Evolutionary conservation across 2,888 invertebrate species (phyloP).

Genomic region (Hypselothyrea guttata): DNA sequence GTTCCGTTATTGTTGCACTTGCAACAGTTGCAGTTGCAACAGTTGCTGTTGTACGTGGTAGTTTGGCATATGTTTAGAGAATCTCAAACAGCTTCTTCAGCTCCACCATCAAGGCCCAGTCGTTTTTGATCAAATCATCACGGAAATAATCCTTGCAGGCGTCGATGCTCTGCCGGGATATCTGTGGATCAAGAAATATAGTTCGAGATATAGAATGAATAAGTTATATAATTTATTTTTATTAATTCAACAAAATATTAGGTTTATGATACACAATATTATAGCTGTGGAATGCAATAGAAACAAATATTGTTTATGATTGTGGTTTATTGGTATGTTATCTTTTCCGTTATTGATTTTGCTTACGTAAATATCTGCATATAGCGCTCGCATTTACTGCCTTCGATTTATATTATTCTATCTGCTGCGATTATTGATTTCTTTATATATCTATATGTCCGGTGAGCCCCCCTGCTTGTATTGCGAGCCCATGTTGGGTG

Average conservation of each 20-base stretch:
- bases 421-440: too few relatives aligned
- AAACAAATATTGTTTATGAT: too few relatives aligned
- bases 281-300: too few relatives aligned
- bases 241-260: not conserved
- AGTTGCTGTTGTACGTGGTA: slow-evolving; percentile 23
- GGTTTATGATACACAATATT: too few relatives aligned
- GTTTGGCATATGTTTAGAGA: slow-evolving; percentile 85
- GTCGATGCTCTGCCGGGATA: slow-evolving; percentile 98
- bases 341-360: too few relatives aligned
- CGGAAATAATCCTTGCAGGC: slow-evolving; percentile 99
- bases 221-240: not conserved
- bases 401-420: too few relatives aligned
- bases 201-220: not conserved
- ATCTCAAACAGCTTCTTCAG: slow-evolving; percentile 98
- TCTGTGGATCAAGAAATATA: slow-evolving; percentile 84
- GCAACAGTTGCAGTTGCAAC: slow-evolving; percentile 13
- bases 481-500: too few relatives aligned
- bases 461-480: too few relatives aligned
- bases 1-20: slow-evolving; percentile 21
- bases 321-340: too few relatives aligned
- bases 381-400: too few relatives aligned
- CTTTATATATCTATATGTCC: too few relatives aligned
- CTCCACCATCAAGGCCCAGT: slow-evolving; percentile 99
- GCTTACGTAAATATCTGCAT: too few relatives aligned
- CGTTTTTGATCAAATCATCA: slow-evolving; percentile 97